Evolutionary conservation across 1,140 invertebrate genomes (phyloP).

Genomic region (Odontomachus brunneus): DNA sequence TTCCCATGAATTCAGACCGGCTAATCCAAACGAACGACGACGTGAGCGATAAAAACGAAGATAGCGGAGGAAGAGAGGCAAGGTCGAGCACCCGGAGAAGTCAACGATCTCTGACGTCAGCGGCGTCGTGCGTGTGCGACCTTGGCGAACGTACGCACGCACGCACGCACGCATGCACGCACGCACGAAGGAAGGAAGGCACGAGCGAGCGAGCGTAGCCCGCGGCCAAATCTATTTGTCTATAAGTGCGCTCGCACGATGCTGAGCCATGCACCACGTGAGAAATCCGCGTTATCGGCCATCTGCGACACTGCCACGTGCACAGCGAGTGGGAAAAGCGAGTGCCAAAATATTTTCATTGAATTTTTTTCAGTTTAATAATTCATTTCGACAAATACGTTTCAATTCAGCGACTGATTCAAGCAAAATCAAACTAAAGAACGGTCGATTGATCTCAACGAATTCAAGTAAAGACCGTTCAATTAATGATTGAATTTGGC

Average conservation of each 20-base stretch:
- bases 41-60: constrained; percentile 21
- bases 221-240: constrained; percentile 79
- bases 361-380: too few species aligned
- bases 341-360: too few species aligned
- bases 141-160: constrained; percentile 77
- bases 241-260: constrained; percentile 26
- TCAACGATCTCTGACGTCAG: constrained; percentile 83
- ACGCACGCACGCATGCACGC: too few species aligned
- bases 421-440: too few species aligned
- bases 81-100: constrained; percentile 79
- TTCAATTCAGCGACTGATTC: too few species aligned
- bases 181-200: too few species aligned
- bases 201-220: constrained; percentile 18
- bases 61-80: constrained; percentile 55
- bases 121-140: constrained; percentile 71
- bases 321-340: too few species aligned
- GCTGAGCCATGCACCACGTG: too few species aligned
- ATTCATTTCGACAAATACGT: too few species aligned
- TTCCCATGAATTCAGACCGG: neutral
- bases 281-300: neutral
- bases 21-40: neutral
- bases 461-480: too few species aligned
- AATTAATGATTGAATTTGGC: too few species aligned
- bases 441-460: too few species aligned
- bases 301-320: neutral